These are phyloP conservation scores for Channallabes apus DNA, from an alignment of 2,797 vertebrate species.

Conservation along the genomic window DNA sequence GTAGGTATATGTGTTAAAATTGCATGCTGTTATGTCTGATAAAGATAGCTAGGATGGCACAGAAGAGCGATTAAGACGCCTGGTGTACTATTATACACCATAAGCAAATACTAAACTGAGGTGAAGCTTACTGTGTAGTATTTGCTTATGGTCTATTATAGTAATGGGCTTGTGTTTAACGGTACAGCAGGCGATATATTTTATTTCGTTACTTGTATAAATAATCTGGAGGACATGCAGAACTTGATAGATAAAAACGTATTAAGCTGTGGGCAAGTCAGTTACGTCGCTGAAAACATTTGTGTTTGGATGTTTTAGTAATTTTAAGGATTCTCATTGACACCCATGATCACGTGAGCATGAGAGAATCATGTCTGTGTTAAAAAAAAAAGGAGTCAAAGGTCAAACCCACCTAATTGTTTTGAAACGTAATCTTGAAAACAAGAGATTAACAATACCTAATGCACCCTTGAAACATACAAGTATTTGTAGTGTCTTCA, in stretches of 20 bases:
- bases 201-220: background rate
- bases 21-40: background rate
- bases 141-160: too few species aligned
- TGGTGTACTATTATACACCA: too few species aligned
- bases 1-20: conserved; percentile 13
- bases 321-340: too few species aligned
- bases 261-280: background rate
- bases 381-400: background rate
- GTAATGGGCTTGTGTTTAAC: background rate
- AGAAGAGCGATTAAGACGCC: background rate
- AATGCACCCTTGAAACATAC: background rate
- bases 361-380: background rate
- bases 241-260: background rate
- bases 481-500: background rate
- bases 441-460: background rate
- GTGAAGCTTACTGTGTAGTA: background rate
- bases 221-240: background rate
- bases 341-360: background rate
- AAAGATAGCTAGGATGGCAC: background rate
- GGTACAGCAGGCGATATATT: background rate
- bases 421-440: background rate
- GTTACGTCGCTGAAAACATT: background rate
- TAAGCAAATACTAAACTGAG: too few species aligned
- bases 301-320: too few species aligned
- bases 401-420: background rate